A percentile compares a stretch with the other conserved stretches of the same genome.
Evolutionary conservation across 2,797 vertebrate genomes (phyloP).

Genomic region (Takifugu ocellatus): DNA sequence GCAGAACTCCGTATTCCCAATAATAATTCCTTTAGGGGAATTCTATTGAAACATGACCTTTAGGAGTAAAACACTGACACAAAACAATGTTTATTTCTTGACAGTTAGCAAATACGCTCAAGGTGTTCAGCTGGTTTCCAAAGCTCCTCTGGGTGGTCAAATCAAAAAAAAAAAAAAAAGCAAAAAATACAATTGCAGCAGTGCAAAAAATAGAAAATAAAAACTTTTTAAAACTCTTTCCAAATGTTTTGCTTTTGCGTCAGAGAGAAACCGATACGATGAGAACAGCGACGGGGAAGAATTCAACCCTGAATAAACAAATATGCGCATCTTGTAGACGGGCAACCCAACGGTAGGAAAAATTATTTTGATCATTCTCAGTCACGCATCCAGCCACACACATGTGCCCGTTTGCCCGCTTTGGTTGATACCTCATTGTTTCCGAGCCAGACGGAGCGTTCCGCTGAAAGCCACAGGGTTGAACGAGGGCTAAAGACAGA

Average conservation of each 20-base stretch:
- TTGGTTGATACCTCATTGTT: constrained; percentile 62
- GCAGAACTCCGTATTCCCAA: constrained; percentile 1
- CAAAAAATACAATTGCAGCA: neutral
- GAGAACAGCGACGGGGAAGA: constrained; percentile 13
- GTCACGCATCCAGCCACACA: constrained; percentile 15
- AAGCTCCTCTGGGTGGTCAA: constrained; percentile 15
- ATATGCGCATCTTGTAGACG: constrained; percentile 18
- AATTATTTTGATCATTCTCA: constrained; percentile 27
- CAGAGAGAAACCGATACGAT: constrained; percentile 25
- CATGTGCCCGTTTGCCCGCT: constrained; percentile 39
- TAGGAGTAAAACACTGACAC: neutral
- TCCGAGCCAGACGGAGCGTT: constrained; percentile 41
- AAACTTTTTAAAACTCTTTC: constrained; percentile 29
- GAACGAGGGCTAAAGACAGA: constrained; percentile 56
- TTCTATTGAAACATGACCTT: constrained; percentile 2
- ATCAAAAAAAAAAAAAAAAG: constrained; percentile 2
- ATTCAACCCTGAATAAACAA: constrained; percentile 29
- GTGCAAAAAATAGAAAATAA: constrained; percentile 20
- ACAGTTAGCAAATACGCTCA: constrained; percentile 29
- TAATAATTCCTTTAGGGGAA: neutral
- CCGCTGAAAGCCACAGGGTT: constrained; percentile 40
- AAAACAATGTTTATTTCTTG: neutral
- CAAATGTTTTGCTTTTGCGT: constrained; percentile 12
- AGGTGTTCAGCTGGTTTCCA: constrained; percentile 19
- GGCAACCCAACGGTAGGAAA: neutral